phyloP scores from a whole-genome alignment of 2,888 invertebrate genomes.

The Amphipoea oculea region DNA sequence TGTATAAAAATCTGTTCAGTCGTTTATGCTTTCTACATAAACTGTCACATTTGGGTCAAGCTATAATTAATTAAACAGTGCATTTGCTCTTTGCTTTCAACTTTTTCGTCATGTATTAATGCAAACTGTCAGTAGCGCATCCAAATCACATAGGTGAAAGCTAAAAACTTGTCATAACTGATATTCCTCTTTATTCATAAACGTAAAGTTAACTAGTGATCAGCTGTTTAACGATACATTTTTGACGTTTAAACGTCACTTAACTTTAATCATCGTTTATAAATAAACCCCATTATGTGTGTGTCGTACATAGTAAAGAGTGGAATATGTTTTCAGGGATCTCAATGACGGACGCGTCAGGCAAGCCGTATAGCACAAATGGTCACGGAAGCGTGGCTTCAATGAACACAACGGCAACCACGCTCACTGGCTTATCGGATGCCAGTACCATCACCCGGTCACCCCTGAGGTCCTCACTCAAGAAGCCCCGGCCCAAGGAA shows the following conservation, averaged over 20 bases:
- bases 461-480: conserved; percentile 93
- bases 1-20: neutral
- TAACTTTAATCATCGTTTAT: too few species aligned
- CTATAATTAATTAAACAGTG: neutral
- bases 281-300: too few species aligned
- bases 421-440: conserved; percentile 86
- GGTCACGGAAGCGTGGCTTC: conserved; percentile 93
- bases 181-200: too few species aligned
- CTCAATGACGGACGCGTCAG: conserved; percentile 96
- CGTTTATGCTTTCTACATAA: neutral
- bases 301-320: neutral
- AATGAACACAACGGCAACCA: conserved; percentile 93
- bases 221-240: too few species aligned
- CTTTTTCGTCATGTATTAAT: neutral
- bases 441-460: conserved; percentile 75
- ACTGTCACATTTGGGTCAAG: neutral
- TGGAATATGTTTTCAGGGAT: conserved; percentile 86
- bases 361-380: conserved; percentile 94
- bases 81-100: neutral
- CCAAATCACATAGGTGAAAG: neutral
- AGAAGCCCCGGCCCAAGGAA: conserved; percentile 93
- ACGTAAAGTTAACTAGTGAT: too few species aligned
- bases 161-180: neutral
- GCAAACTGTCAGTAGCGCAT: neutral
- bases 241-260: too few species aligned